Evolutionary conservation across 1,140 invertebrate genomes (phyloP).

Genomic region (Phthorimaea operculella): DNA sequence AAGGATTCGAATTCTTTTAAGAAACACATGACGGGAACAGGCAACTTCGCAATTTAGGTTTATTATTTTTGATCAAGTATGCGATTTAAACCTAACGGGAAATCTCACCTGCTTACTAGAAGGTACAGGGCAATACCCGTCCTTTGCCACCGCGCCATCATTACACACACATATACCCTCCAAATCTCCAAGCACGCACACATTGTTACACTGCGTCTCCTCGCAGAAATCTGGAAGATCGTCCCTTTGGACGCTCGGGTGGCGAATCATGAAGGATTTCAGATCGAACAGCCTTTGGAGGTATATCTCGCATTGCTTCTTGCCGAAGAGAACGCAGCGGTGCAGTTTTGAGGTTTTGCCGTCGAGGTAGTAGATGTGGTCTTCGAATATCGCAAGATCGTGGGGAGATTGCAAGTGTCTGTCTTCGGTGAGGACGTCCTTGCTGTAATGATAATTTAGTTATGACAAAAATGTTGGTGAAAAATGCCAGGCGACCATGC

Average conservation of each 20-base stretch:
- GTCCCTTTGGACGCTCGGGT: conserved; percentile 67
- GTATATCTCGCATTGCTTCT: conserved; percentile 54
- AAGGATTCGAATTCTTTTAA: too few relatives aligned
- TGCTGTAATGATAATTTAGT: conserved; percentile 21
- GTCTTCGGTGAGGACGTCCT: conserved; percentile 60
- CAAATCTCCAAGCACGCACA: conserved; percentile 66
- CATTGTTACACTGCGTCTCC: conserved; percentile 59
- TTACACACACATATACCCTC: conserved; percentile 69
- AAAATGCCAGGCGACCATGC: too few relatives aligned
- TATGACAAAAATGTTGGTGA: too few relatives aligned
- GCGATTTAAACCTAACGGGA: too few relatives aligned
- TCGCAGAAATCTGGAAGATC: conserved; percentile 58
- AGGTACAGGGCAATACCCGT: conserved; percentile 21
- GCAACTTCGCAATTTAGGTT: too few relatives aligned
- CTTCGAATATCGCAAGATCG: conserved; percentile 71
- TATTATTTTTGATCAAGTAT: too few relatives aligned
- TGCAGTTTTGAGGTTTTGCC: conserved; percentile 57
- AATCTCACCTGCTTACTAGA: background rate
- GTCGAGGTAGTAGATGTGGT: conserved; percentile 70
- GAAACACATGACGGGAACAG: too few relatives aligned
- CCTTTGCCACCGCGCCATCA: conserved; percentile 42
- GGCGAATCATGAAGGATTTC: conserved; percentile 68
- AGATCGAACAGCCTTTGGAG: conserved; percentile 52
- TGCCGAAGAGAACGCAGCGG: conserved; percentile 67
- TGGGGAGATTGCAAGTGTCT: conserved; percentile 55